Evolutionary conservation across 1,140 invertebrate species (phyloP).

Genomic region (Eulimnadia texana): DNA sequence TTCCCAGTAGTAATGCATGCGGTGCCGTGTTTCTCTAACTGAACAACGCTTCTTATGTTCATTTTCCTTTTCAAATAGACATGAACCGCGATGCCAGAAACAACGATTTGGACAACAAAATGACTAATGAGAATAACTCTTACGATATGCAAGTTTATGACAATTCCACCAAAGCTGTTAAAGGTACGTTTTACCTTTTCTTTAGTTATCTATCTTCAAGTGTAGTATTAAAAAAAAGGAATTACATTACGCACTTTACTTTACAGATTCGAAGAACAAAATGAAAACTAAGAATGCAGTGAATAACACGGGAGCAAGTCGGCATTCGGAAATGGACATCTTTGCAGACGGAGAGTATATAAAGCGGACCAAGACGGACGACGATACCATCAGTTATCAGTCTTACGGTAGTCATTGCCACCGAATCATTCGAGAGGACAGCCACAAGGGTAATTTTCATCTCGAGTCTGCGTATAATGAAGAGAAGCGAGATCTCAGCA

Average conservation of each 20-base stretch:
- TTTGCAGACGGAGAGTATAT: background rate
- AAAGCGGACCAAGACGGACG: background rate
- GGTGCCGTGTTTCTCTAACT: too few relatives aligned
- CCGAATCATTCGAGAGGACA: constrained; percentile 70
- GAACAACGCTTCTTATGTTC: too few relatives aligned
- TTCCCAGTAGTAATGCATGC: too few relatives aligned
- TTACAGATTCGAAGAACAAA: background rate
- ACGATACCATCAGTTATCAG: constrained; percentile 45
- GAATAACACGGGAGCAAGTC: background rate
- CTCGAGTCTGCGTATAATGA: constrained; percentile 49
- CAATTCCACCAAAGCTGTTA: background rate
- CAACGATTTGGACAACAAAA: background rate
- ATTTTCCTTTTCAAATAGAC: background rate
- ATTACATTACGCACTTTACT: too few relatives aligned
- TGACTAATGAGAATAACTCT: background rate
- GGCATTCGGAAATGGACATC: background rate
- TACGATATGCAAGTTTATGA: background rate
- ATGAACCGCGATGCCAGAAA: background rate
- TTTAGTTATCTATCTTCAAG: too few relatives aligned
- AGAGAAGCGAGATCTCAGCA: constrained; percentile 76
- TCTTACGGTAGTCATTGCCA: constrained; percentile 86
- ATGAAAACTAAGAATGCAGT: background rate
- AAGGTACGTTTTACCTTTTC: too few relatives aligned
- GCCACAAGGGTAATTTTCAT: constrained; percentile 70
- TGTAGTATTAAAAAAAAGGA: background rate